A percentile compares a stretch with the other conserved stretches of the same genome.
phyloP scores from a whole-genome alignment of 2,797 vertebrate species.

The Danio choprae region DNA sequence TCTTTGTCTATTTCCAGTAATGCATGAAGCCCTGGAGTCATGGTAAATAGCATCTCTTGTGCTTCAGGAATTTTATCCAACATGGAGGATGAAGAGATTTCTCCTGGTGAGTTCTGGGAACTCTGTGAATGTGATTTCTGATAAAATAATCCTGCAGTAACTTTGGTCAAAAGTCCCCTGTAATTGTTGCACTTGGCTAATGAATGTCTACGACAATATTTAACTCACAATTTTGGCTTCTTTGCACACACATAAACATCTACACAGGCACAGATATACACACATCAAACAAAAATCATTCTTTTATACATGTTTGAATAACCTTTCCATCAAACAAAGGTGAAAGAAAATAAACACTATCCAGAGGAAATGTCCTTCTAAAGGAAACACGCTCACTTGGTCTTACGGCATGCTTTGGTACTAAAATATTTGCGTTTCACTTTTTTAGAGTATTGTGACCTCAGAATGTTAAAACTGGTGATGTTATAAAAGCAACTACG shows the following conservation, averaged over 20 bases:
- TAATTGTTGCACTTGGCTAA: slow-evolving; percentile 46
- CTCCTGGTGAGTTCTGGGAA: slow-evolving; percentile 41
- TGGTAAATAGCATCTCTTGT: slow-evolving; percentile 12
- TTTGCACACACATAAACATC: slow-evolving; percentile 8
- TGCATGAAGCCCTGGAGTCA: slow-evolving; percentile 27
- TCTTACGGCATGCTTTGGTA: slow-evolving; percentile 16
- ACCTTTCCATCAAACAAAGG: slow-evolving; percentile 40
- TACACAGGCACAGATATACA: slow-evolving; percentile 14
- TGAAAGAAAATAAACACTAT: slow-evolving; percentile 42
- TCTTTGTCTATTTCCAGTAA: slow-evolving; percentile 40
- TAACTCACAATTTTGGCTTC: slow-evolving; percentile 33
- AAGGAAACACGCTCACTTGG: slow-evolving; percentile 41
- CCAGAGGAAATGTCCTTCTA: slow-evolving; percentile 34
- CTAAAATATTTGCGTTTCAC: slow-evolving; percentile 34
- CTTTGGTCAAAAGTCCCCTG: slow-evolving; percentile 38
- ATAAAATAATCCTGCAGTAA: slow-evolving; percentile 42
- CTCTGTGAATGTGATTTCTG: slow-evolving; percentile 22
- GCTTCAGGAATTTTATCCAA: slow-evolving; percentile 37
- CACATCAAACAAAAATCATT: slow-evolving; percentile 35
- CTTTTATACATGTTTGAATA: slow-evolving; percentile 42
- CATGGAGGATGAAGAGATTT: slow-evolving; percentile 38
- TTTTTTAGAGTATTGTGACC: slow-evolving; percentile 3
- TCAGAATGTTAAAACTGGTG: slow-evolving; percentile 9
- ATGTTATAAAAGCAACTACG: background rate
- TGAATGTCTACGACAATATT: slow-evolving; percentile 29